Evolutionary conservation across 2,113 vertebrate genomes (phyloP).

Genomic region (Sclerurus mexicanus): DNA sequence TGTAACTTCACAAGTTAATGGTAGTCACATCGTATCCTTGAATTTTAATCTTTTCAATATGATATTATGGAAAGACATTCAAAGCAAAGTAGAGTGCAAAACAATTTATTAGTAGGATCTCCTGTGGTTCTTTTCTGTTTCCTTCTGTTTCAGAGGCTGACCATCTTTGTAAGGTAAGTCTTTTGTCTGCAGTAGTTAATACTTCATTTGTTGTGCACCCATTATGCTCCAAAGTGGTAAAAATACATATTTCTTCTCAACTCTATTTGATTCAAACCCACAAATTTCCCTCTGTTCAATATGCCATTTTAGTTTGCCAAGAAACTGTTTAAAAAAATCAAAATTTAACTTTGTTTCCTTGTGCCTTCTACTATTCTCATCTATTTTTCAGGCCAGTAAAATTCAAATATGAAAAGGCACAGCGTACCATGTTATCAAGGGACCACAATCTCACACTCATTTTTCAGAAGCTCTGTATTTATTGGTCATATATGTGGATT

Average conservation of each 20-base stretch:
- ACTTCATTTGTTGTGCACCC: fast-evolving
- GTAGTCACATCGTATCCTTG: too few relatives aligned
- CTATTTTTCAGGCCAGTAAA: not conserved
- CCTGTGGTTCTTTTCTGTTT: too few relatives aligned
- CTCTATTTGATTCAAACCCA: not conserved
- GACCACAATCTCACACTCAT: not conserved
- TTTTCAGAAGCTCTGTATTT: not conserved
- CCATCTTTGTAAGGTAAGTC: too few relatives aligned
- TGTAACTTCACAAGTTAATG: too few relatives aligned
- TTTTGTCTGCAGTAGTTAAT: not conserved
- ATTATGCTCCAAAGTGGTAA: not conserved
- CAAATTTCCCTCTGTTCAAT: not conserved
- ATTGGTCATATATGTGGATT: not conserved
- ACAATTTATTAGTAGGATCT: too few relatives aligned
- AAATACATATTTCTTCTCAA: not conserved
- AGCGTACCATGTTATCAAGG: not conserved
- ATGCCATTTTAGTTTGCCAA: not conserved
- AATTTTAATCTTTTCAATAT: too few relatives aligned
- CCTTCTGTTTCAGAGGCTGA: too few relatives aligned
- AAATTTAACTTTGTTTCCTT: not conserved
- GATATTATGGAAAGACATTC: too few relatives aligned
- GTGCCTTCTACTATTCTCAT: not conserved
- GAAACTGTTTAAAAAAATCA: not conserved
- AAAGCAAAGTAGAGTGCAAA: too few relatives aligned
- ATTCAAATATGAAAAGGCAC: not conserved